phyloP scores from a whole-genome alignment of 2,797 vertebrate species.

The Pogonophryne albipinna region DNA sequence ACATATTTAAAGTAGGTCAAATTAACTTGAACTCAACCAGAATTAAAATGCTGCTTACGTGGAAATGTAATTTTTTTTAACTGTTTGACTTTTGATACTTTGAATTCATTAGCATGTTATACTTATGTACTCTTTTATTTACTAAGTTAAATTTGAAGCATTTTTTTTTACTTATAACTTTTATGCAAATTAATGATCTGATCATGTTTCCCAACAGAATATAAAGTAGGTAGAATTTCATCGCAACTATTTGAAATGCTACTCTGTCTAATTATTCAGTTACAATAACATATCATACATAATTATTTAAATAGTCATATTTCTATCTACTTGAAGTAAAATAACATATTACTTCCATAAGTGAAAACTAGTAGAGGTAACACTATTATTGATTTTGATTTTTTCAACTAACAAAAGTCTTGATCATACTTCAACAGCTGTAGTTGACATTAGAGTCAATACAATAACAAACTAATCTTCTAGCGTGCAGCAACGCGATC shows the following conservation, averaged over 20 bases:
- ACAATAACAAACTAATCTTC: conserved; percentile 11
- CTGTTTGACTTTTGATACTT: background rate
- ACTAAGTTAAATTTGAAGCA: background rate
- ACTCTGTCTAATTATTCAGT: background rate
- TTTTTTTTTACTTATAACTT: background rate
- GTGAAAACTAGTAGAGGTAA: background rate
- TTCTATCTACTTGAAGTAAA: background rate
- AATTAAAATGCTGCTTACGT: background rate
- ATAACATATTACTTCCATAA: background rate
- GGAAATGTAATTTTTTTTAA: background rate
- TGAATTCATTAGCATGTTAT: background rate
- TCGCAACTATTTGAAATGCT: background rate
- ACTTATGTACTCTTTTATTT: background rate
- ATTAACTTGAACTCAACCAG: background rate
- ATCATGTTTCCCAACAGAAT: background rate
- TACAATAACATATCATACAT: too few species aligned
- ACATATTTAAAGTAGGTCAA: background rate
- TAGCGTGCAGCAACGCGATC: background rate
- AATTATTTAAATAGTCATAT: background rate
- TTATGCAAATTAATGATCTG: background rate
- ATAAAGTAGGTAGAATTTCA: background rate
- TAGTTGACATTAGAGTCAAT: background rate
- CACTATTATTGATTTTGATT: background rate
- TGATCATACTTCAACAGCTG: background rate
- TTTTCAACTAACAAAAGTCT: background rate